Base-by-base conservation (phyloP, 2,113 vertebrate genomes). In the Micromys minutus region DNA sequence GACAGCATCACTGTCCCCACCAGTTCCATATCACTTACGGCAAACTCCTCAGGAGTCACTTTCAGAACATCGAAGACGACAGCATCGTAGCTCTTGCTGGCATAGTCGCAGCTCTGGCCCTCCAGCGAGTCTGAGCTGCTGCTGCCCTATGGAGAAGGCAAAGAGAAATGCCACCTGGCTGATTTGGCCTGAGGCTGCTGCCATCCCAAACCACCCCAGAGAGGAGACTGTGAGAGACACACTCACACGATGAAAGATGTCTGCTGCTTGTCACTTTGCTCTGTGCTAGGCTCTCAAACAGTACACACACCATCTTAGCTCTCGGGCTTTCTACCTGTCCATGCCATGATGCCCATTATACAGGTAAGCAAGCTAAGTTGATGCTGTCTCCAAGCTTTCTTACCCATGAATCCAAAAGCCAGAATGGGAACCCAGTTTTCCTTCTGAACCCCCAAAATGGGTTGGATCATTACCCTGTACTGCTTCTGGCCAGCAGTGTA, bases 81-180 rank as follows among this genome's bases (percentile, higher is more conserved):
- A 0, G 99, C 99, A 34, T 99, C 99, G 0, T 99, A 99, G 98
- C 99, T 99, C 98, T 99, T 99, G 97, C 98, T 98, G 96, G 99
- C 99, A 89, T 99, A 99, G 98, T 99, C 99, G 63, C 99, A 99
- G 97, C 99, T 99, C 94, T 98, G 98, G 91, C 99, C 99, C 96
- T 99, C 99, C 98, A 99, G 98, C 97, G 99, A 99, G 96, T 99
- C 99, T 55, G 99, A 99, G 98, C 99, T 99, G 98, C 99, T 99
- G 98, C 99, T 99, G 97, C 98, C 99, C 99, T 99, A 97, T 5
- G 94, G 93, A 96, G 80, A 89, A 91, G 81, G 57, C 91, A 22
- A 72, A 83, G 36, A 95, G 45, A 93, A 0, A n/a, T 0, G 7
- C 55, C 21, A 0, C 74, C 85, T 94, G 87, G 96, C 90, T 0